Evolutionary conservation across 2,797 vertebrate genomes (phyloP).

Genomic region (Ceyx erithaca): DNA sequence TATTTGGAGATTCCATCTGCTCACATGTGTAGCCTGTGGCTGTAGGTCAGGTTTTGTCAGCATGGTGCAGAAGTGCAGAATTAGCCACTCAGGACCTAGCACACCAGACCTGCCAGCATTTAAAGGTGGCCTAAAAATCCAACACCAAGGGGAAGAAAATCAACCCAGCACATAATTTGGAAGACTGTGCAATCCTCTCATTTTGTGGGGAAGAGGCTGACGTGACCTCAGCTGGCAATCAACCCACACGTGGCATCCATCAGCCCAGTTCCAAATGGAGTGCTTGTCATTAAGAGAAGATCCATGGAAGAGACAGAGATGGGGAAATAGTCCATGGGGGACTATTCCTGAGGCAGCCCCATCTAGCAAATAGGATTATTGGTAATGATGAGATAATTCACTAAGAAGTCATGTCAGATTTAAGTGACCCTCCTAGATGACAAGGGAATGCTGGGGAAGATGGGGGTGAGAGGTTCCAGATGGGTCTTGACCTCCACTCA

Average conservation of each 20-base stretch:
- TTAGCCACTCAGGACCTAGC: neutral
- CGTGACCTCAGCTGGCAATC: conserved; percentile 23
- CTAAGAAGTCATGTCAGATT: conserved; percentile 13
- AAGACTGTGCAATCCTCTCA: neutral
- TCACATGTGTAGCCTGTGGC: neutral
- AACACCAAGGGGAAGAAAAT: neutral
- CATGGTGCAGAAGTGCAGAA: neutral
- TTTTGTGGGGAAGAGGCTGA: neutral
- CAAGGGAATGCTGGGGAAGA: neutral
- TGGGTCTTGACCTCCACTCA: neutral
- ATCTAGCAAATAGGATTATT: conserved; percentile 60
- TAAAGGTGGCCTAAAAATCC: neutral
- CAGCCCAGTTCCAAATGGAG: conserved; percentile 48
- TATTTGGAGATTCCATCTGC: neutral
- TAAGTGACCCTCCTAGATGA: conserved; percentile 31
- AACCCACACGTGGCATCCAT: conserved; percentile 17
- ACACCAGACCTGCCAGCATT: neutral
- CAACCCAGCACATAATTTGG: neutral
- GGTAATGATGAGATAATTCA: conserved; percentile 60
- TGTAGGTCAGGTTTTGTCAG: neutral
- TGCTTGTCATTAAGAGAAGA: conserved; percentile 31
- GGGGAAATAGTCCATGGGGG: conserved; percentile 20
- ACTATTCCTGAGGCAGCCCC: conserved; percentile 38
- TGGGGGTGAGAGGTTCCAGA: neutral
- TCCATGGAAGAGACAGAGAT: conserved; percentile 17